Percentiles rank a stretch among this genome's conserved stretches.
phyloP scores from a whole-genome alignment of 2,113 vertebrate genomes.

The Mustelus asterias region DNA sequence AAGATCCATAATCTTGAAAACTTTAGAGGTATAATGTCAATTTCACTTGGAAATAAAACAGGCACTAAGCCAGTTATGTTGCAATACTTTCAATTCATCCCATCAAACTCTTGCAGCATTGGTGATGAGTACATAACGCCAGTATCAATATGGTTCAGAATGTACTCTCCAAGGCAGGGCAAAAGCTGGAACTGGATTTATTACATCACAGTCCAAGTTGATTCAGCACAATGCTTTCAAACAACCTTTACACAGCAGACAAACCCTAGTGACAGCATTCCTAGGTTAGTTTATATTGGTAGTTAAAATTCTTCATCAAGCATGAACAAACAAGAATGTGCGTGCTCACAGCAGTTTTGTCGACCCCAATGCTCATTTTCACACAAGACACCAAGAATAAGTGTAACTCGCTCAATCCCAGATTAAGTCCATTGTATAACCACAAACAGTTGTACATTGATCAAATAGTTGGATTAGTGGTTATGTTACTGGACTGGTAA shows the following conservation, averaged over 20 bases:
- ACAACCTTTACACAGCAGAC: neutral
- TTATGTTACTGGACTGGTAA: neutral
- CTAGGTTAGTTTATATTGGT: neutral
- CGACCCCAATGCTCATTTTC: neutral
- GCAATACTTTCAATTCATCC: neutral
- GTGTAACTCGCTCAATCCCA: neutral
- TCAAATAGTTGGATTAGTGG: neutral
- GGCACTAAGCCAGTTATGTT: neutral
- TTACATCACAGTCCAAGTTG: conserved; percentile 12
- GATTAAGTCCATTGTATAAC: neutral
- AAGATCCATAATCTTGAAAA: neutral
- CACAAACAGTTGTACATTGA: neutral
- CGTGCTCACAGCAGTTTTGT: neutral
- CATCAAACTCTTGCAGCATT: neutral
- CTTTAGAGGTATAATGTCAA: neutral
- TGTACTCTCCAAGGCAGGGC: neutral
- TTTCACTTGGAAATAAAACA: neutral
- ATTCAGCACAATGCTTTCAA: neutral
- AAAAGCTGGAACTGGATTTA: neutral
- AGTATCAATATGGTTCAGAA: neutral
- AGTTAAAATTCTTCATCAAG: neutral
- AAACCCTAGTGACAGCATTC: neutral
- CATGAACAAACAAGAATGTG: neutral
- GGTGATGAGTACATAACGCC: neutral
- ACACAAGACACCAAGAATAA: neutral